These are phyloP conservation scores for Rotaria macrura DNA, from an alignment of 2,888 invertebrate genomes.

Conservation along the genomic window DNA sequence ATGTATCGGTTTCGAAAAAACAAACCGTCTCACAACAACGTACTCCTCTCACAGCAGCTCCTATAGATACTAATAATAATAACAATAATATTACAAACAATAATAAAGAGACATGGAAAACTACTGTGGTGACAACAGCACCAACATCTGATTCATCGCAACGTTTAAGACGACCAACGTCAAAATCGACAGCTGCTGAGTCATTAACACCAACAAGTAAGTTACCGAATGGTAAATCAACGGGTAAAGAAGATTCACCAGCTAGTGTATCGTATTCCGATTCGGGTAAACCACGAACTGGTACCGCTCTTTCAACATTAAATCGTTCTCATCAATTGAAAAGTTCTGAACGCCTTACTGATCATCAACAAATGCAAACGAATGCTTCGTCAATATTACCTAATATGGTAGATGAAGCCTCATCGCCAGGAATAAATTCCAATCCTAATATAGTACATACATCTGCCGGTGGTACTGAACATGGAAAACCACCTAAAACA, in stretches of 20 bases:
- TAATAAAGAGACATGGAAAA: slow-evolving; percentile 7
- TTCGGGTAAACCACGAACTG: background rate
- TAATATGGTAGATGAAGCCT: background rate
- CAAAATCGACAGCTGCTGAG: background rate
- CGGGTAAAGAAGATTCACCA: background rate
- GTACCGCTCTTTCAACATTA: background rate
- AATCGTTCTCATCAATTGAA: background rate
- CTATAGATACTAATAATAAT: background rate
- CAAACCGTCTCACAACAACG: background rate
- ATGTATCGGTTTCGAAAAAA: background rate
- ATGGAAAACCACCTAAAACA: slow-evolving; percentile 19
- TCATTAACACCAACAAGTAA: background rate
- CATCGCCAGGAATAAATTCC: background rate
- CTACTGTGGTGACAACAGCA: background rate
- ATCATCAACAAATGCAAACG: background rate
- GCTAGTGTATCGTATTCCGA: background rate
- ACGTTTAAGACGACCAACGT: background rate
- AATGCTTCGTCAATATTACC: background rate
- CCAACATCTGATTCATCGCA: background rate
- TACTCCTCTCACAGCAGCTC: background rate
- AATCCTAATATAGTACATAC: background rate
- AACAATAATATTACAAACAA: background rate
- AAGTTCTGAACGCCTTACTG: background rate
- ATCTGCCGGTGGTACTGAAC: background rate
- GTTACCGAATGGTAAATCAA: background rate